Evolutionary conservation across 2,888 invertebrate genomes (phyloP).

Genomic region (Sympetrum striolatum): DNA sequence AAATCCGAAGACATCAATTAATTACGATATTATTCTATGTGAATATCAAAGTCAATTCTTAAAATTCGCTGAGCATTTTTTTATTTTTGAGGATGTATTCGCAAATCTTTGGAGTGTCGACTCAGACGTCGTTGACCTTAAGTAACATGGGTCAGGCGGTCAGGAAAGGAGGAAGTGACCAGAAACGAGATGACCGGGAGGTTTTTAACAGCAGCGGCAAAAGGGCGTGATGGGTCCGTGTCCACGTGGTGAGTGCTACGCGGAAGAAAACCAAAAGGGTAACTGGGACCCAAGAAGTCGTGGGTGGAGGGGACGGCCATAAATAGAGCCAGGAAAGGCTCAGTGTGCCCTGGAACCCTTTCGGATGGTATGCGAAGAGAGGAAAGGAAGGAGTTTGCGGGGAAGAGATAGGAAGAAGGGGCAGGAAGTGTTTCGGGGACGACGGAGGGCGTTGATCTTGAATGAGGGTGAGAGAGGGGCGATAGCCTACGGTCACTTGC

Average conservation of each 20-base stretch:
- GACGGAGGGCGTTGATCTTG: slow-evolving; percentile 33
- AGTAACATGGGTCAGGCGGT: too few relatives aligned
- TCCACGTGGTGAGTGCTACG: background rate
- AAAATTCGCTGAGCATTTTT: too few relatives aligned
- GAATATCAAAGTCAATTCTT: too few relatives aligned
- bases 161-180: too few relatives aligned
- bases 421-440: slow-evolving; percentile 38
- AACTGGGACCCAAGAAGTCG: background rate
- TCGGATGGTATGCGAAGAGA: background rate
- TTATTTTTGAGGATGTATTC: too few relatives aligned
- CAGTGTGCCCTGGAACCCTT: slow-evolving; percentile 4
- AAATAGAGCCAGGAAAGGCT: background rate
- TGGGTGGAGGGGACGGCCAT: background rate
- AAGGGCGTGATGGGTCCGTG: background rate
- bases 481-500: background rate
- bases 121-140: too few relatives aligned
- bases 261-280: background rate
- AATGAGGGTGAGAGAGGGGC: slow-evolving; percentile 8
- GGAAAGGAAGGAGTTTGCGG: slow-evolving; percentile 37
- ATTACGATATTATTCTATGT: too few relatives aligned
- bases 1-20: too few relatives aligned
- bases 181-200: background rate
- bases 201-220: background rate
- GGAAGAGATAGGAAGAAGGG: slow-evolving; percentile 53
- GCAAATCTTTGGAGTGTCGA: too few relatives aligned